A percentile compares a stretch with the other conserved stretches of the same genome.
These are phyloP conservation scores for Microtus oregoni DNA, from an alignment of 2,113 vertebrate species.

Conservation along the genomic window DNA sequence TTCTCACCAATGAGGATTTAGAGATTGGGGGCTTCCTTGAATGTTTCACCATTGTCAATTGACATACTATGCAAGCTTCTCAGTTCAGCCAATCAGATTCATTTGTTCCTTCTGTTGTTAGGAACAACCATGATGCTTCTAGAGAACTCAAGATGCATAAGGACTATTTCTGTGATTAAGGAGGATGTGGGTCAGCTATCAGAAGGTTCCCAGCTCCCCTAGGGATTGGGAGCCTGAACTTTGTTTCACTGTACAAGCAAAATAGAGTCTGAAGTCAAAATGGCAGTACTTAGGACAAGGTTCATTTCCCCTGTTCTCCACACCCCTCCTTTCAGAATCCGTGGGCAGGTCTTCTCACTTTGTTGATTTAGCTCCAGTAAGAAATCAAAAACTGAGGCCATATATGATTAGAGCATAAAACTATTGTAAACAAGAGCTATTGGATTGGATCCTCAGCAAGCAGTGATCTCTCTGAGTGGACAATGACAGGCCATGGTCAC, in stretches of 20 bases:
- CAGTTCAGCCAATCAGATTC: not conserved
- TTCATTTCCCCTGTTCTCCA: not conserved
- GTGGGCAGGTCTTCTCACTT: not conserved
- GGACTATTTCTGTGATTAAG: not conserved
- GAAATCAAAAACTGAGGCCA: constrained; percentile 3
- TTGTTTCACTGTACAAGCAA: not conserved
- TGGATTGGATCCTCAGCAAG: not conserved
- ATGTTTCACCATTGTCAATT: not conserved
- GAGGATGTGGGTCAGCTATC: not conserved
- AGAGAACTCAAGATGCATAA: not conserved
- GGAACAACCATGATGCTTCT: not conserved
- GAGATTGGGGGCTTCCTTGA: not conserved
- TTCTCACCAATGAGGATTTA: not conserved
- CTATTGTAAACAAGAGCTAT: not conserved
- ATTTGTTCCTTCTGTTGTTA: not conserved
- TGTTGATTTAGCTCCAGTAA: not conserved
- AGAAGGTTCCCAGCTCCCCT: not conserved
- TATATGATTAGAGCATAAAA: not conserved
- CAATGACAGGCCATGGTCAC: not conserved
- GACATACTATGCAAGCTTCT: not conserved
- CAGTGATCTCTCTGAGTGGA: not conserved
- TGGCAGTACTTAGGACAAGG: not conserved
- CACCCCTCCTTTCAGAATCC: not conserved
- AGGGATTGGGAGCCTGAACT: not conserved
- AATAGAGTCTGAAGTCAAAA: not conserved